Base-by-base conservation (phyloP, 2,888 invertebrate genomes). In the Epiblema foenella region DNA sequence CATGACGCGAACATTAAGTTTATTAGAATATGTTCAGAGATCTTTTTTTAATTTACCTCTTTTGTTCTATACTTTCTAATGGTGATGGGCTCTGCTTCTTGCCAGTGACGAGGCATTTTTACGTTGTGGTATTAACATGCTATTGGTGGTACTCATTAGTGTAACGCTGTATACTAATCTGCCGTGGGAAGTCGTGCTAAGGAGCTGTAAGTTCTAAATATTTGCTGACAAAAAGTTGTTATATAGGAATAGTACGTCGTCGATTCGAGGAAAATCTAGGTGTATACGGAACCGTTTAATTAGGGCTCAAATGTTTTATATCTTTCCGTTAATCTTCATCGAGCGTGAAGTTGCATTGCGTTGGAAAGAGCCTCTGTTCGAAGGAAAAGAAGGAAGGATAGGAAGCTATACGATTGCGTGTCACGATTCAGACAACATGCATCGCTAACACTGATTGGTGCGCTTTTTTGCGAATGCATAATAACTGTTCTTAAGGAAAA, bases 341-440 rank as follows among this genome's bases (percentile, higher is more conserved):
- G 70, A 78, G 76, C 80, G 77, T 78, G 78, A 79, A 78, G 76
- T 75, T 69, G 69, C 68, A 74, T 67, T 65, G 74, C 74, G 73
- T 73, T 74, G 72, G 67, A 74, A 77, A 75, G 72, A 75, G 76
- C 74, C 78, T 79, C 75, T 75, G 74, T 79, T 78, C 79, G n/a
- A n/a, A n/a, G n/a, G n/a, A n/a, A n/a, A n/a, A n/a, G n/a, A n/a
- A n/a, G n/a, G n/a, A n/a, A n/a, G n/a, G n/a, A n/a, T n/a, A n/a
- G n/a, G n/a, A n/a, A n/a, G n/a, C 68, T 78, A 68, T 69, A 72
- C 75, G 73, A 74, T 76, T 77, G 74, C 74, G 74, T 76, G 73
- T 72, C 75, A 71, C 68, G 68, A 65, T 77, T 74, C 72, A 68
- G 74, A 74, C 63, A 73, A 39, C 70, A 70, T 65, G 51, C 64